Conservation (phyloP, 2,797 vertebrate species). For the Pseudomugil gertrudae region DNA sequence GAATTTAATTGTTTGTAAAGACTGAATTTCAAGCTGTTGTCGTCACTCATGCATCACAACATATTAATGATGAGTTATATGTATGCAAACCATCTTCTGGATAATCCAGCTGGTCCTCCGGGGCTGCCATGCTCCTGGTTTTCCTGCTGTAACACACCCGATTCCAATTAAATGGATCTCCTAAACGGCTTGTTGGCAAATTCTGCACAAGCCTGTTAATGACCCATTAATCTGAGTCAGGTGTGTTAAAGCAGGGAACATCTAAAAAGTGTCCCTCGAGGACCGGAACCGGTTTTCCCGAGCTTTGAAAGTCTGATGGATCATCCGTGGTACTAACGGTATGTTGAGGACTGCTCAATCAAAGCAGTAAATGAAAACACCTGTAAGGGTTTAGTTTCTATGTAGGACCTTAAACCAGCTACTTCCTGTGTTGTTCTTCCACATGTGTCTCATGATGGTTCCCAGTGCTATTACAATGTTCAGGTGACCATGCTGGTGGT, state of each 20-base stretch:
- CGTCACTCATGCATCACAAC: conserved; percentile 2
- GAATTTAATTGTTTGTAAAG: background rate
- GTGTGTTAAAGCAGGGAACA: background rate
- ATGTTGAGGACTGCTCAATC: background rate
- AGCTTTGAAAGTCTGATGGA: background rate
- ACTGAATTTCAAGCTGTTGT: background rate
- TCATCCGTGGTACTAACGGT: background rate
- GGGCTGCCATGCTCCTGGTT: too few relatives aligned
- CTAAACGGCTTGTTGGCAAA: background rate
- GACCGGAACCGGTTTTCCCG: background rate
- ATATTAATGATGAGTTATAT: background rate
- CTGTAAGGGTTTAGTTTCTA: conserved; percentile 20
- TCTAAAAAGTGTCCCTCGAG: background rate
- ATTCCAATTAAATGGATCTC: background rate
- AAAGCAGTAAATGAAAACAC: conserved; percentile 20
- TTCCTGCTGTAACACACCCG: background rate
- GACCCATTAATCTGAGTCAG: background rate
- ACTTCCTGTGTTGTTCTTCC: conserved; percentile 1
- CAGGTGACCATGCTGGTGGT: conserved; percentile 11
- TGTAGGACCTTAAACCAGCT: conserved; percentile 2
- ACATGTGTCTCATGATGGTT: conserved; percentile 1
- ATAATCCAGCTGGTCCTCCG: too few relatives aligned
- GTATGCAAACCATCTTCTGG: background rate
- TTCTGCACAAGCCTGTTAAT: background rate
- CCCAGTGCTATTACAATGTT: conserved; percentile 1